These are phyloP conservation scores for Pampus argenteus DNA, from an alignment of 2,797 vertebrate genomes.

Conservation along the genomic window DNA sequence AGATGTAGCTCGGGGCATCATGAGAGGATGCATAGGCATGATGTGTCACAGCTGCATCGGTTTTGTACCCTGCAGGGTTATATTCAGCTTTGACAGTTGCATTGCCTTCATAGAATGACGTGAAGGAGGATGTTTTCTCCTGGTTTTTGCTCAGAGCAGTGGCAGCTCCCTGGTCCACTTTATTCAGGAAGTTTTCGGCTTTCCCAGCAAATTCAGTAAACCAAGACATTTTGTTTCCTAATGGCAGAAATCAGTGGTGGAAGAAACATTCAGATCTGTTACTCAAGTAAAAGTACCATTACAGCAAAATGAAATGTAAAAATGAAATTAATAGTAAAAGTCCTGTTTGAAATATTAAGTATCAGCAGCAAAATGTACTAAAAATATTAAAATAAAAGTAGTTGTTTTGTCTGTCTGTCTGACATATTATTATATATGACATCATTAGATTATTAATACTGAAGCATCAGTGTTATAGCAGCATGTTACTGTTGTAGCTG, in stretches of 20 bases:
- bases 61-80: slow-evolving; percentile 46
- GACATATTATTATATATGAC: no score
- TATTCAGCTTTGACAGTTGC: slow-evolving; percentile 66
- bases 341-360: no score
- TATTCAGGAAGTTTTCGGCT: slow-evolving; percentile 95
- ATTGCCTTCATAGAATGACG: slow-evolving; percentile 68
- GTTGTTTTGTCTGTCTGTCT: no score
- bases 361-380: no score
- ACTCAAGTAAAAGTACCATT: no score
- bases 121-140: slow-evolving; percentile 54
- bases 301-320: no score
- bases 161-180: slow-evolving; percentile 97
- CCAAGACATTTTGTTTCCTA: slow-evolving; percentile 92
- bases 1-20: slow-evolving; percentile 84
- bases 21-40: slow-evolving; percentile 68
- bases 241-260: background rate
- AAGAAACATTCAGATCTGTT: background rate
- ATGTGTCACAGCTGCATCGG: slow-evolving; percentile 57
- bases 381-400: no score
- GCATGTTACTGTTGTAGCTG: no score
- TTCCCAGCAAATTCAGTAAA: slow-evolving; percentile 93
- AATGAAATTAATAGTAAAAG: no score
- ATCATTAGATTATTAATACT: no score
- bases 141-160: slow-evolving; percentile 87
- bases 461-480: no score